Base-by-base conservation (phyloP, 2,888 invertebrate species). In the Drosophila quinaria region DNA sequence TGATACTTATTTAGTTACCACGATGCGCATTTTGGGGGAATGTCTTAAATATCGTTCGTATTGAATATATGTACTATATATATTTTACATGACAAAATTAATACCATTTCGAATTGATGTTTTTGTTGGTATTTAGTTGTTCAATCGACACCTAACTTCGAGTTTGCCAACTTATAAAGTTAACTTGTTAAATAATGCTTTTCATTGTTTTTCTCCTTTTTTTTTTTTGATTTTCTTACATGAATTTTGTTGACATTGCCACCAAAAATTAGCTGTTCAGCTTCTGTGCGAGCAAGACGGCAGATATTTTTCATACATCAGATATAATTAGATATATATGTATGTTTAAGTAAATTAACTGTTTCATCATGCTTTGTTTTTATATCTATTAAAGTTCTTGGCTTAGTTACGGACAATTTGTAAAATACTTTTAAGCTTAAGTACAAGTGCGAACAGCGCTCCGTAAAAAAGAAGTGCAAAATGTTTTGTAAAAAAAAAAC, bases 381-480 rank as follows among this genome's bases (percentile, higher is more conserved):
- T 70, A 70, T 39, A 41, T 60, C 39, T 63, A 77, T 72, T 72
- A 42, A 77, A 67, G 73, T 75, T 75, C 51, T 78, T 77, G 73
- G 73, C 75, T 77, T 71, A 59, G 58, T 71, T 71, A 50, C 47
- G 62, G 55, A 75, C 59, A 71, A 51, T 62, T 59, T 60, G 63
- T 37, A 54, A 74, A 78, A 78, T 77, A 65, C 55, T 62, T 64
- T 56, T 47, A 50, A 56, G 51, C 47, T 69, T 78, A 78, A 76
- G 79, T 76, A 76, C 79, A 65, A 39, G 37, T 59, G 50, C 74
- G 33, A 78, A 55, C 50, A 50, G 64, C 70, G 39, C 60, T 70
- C 17, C 41, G 51, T 44, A 55, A 13, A 42, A 44, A 4, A 15
- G 42, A 52, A 56, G 47, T 44, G 52, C 58, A 17, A 49, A 44